Conservation (phyloP, 2,888 invertebrate species). For the Acanthacorydalis orientalis region DNA sequence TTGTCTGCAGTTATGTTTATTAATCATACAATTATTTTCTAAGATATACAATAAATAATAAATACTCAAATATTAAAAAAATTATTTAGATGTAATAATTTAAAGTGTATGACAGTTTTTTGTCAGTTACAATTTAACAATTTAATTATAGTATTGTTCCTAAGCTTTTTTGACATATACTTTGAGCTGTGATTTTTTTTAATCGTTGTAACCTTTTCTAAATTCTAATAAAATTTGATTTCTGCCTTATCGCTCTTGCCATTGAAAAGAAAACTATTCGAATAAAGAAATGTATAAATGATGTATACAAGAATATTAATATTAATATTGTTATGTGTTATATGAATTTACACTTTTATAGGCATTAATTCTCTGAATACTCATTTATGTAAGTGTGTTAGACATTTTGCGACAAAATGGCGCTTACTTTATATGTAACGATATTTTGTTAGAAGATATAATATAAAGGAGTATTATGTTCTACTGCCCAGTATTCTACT, state of each 20-base stretch:
- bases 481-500: too few relatives aligned
- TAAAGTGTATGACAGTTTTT: slow-evolving; percentile 4
- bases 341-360: not conserved
- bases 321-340: not conserved
- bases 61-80: not conserved
- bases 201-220: not conserved
- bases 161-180: slow-evolving; percentile 16
- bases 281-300: not conserved
- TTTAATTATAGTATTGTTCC: slow-evolving; percentile 5
- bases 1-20: not conserved
- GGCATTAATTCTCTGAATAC: not conserved
- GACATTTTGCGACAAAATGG: not conserved
- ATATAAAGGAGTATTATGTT: too few relatives aligned
- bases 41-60: not conserved
- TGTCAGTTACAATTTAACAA: slow-evolving; percentile 1
- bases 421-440: too few relatives aligned
- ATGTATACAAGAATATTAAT: too few relatives aligned
- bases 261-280: not conserved
- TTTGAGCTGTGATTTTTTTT: slow-evolving; percentile 27
- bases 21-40: not conserved
- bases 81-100: slow-evolving; percentile 1
- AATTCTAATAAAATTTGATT: not conserved
- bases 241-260: not conserved
- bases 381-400: not conserved
- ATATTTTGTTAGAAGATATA: too few relatives aligned